These are phyloP conservation scores for Brachionus asplanchnoidis DNA, from an alignment of 1,140 invertebrate genomes.

Conservation along the genomic window DNA sequence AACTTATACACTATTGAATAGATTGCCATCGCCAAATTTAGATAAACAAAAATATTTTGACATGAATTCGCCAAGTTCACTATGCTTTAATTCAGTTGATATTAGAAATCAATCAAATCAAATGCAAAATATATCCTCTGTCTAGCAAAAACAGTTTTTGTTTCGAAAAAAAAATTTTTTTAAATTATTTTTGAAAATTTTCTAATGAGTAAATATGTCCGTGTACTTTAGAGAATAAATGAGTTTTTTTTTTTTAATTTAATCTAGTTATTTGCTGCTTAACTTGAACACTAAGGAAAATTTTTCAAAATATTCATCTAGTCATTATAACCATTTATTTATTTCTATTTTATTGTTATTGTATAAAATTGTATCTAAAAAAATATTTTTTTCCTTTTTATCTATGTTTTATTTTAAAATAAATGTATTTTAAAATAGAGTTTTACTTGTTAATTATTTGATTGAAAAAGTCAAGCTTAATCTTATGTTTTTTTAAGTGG, in stretches of 20 bases:
- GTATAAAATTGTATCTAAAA: not conserved
- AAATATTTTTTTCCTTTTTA: not conserved
- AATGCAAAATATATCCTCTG: conserved; percentile 28
- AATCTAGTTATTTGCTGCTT: not conserved
- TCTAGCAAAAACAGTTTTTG: not conserved
- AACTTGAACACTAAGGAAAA: not conserved
- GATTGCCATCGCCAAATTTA: not conserved
- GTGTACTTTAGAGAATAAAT: not conserved
- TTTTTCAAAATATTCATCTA: not conserved
- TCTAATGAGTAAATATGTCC: not conserved
- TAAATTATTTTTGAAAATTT: not conserved
- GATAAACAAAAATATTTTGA: conserved; percentile 24
- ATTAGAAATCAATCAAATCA: conserved; percentile 20
- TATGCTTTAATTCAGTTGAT: conserved; percentile 1
- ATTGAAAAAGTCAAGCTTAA: no score
- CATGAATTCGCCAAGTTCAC: not conserved
- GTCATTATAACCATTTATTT: not conserved
- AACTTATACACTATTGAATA: not conserved
- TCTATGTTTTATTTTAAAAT: not conserved
- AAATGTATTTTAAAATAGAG: not conserved
- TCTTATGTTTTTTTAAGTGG: no score
- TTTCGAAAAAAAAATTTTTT: not conserved
- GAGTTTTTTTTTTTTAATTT: not conserved
- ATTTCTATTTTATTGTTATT: not conserved
- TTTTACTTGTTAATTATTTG: no score